These are phyloP conservation scores for Oasisia sp. DNA, from an alignment of 2,888 invertebrate species.

Conservation along the genomic window DNA sequence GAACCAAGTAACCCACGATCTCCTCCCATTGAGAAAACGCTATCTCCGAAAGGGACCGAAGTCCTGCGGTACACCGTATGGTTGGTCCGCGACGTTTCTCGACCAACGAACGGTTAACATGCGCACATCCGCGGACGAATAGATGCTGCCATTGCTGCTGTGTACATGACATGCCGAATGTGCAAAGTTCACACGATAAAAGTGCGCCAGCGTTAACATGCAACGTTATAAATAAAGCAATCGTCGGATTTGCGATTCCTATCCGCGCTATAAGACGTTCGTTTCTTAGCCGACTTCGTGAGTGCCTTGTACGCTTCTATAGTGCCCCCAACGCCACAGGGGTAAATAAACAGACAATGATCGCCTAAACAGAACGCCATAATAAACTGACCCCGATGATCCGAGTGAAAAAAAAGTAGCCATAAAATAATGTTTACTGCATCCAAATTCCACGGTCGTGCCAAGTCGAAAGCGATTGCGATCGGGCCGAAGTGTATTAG, in stretches of 20 bases:
- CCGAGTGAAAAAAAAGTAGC: neutral
- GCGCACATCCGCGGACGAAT: neutral
- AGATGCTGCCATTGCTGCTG: neutral
- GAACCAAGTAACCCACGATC: neutral
- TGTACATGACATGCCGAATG: no score
- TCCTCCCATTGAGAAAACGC: neutral
- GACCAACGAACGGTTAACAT: neutral
- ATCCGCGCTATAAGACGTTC: neutral
- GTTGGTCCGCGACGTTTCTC: neutral
- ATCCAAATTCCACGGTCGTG: conserved; percentile 3
- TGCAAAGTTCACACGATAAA: neutral
- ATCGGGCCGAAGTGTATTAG: neutral
- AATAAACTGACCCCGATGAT: neutral
- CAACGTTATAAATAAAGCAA: neutral
- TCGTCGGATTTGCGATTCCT: neutral
- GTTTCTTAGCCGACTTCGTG: neutral
- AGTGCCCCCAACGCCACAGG: neutral
- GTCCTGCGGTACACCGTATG: neutral
- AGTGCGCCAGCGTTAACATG: neutral
- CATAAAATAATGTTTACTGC: conserved; percentile 13
- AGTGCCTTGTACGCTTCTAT: neutral
- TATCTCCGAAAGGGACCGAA: neutral
- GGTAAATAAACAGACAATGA: neutral
- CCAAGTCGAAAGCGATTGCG: neutral
- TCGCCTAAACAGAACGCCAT: neutral